phyloP scores from a whole-genome alignment of 2,797 vertebrate genomes.

The Bryconaethiops microstoma region DNA sequence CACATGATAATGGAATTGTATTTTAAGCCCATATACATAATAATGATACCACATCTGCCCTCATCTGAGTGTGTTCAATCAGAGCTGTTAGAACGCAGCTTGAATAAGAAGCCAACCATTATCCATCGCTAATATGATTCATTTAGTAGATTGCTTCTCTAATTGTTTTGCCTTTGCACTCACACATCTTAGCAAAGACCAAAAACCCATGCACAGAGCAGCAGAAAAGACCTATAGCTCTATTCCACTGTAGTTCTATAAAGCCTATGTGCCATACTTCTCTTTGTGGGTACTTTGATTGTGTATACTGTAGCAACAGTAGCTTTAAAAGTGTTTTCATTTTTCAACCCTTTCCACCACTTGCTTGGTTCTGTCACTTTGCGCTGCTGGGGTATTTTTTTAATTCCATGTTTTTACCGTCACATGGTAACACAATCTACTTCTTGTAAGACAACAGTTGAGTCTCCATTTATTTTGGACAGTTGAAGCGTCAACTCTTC shows the following conservation, averaged over 20 bases:
- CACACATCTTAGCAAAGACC: not conserved
- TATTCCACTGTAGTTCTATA: not conserved
- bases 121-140: not conserved
- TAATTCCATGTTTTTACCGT: too few species aligned
- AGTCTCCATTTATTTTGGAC: too few species aligned
- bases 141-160: not conserved
- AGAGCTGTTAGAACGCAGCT: not conserved
- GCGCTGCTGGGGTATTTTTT: too few species aligned
- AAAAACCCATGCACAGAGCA: not conserved
- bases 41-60: not conserved
- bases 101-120: not conserved
- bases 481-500: too few species aligned
- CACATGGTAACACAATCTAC: too few species aligned
- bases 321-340: too few species aligned
- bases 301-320: too few species aligned
- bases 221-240: not conserved
- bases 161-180: slow-evolving; percentile 16
- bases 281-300: too few species aligned
- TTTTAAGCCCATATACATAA: not conserved
- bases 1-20: not conserved
- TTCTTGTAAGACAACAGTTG: too few species aligned
- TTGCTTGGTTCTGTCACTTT: too few species aligned
- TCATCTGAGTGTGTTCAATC: not conserved
- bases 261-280: too few species aligned
- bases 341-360: too few species aligned